A percentile compares a stretch with the other conserved stretches of the same genome.
These are phyloP conservation scores for Isoperla grammatica DNA, from an alignment of 2,888 invertebrate genomes.

Conservation along the genomic window DNA sequence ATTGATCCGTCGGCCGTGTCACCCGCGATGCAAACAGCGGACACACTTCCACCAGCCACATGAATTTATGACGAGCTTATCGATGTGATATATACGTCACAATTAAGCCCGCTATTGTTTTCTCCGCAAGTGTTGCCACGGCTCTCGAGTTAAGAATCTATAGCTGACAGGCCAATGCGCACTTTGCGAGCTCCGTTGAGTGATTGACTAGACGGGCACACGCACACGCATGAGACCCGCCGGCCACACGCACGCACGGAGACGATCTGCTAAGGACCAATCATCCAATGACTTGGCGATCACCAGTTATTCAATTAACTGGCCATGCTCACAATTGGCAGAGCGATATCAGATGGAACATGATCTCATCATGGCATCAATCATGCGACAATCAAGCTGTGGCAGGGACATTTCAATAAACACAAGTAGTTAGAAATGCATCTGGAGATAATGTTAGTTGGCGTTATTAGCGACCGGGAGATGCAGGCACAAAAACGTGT, in stretches of 20 bases:
- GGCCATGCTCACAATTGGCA: too few species aligned
- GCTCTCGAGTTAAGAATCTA: not conserved
- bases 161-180: not conserved
- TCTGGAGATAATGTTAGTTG: not conserved
- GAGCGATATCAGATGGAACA: too few species aligned
- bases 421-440: not conserved
- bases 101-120: slow-evolving; percentile 22
- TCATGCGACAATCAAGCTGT: slow-evolving; percentile 7
- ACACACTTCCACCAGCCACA: slow-evolving; percentile 12
- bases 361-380: slow-evolving; percentile 13
- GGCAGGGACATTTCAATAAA: slow-evolving; percentile 14
- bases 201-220: not conserved
- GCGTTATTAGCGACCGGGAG: too few species aligned
- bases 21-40: not conserved
- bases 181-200: not conserved
- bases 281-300: too few species aligned
- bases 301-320: too few species aligned
- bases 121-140: slow-evolving; percentile 7
- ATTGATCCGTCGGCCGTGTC: slow-evolving; percentile 13
- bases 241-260: too few species aligned
- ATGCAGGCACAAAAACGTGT: too few species aligned
- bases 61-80: slow-evolving; percentile 27
- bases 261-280: too few species aligned
- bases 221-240: slow-evolving; percentile 1
- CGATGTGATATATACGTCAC: slow-evolving; percentile 24